A percentile compares a stretch with the other conserved stretches of the same genome.
These are phyloP conservation scores for Diuraphis noxia DNA, from an alignment of 1,140 invertebrate species.

Conservation along the genomic window DNA sequence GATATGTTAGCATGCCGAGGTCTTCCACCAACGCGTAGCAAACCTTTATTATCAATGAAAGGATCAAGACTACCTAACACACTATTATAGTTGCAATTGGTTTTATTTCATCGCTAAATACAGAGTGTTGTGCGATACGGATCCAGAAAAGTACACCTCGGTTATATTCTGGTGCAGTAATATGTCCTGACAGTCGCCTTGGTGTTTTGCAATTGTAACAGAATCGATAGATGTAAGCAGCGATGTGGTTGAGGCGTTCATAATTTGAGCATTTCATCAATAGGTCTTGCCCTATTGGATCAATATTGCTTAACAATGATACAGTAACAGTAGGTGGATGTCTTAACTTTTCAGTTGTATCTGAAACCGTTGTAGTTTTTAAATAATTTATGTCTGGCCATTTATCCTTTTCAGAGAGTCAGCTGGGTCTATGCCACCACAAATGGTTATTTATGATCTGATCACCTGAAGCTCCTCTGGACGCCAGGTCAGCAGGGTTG, in stretches of 20 bases:
- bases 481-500: conserved; percentile 59
- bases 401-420: neutral
- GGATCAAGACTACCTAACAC: conserved; percentile 53
- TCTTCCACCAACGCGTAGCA: conserved; percentile 61
- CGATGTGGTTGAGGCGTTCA: neutral
- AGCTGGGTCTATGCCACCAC: conserved; percentile 59
- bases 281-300: neutral
- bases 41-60: conserved; percentile 59
- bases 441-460: conserved; percentile 56
- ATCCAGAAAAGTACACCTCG: neutral
- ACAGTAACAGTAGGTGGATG: neutral
- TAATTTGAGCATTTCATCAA: neutral
- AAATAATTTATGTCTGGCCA: neutral
- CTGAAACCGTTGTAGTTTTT: neutral
- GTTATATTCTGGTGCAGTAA: neutral
- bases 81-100: conserved; percentile 57
- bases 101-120: neutral
- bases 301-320: neutral
- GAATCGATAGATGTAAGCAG: neutral
- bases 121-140: neutral
- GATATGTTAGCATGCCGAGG: conserved; percentile 57
- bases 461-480: conserved; percentile 56
- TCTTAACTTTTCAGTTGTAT: neutral
- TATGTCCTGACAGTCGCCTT: neutral
- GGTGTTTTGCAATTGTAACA: neutral